Percentiles rank a stretch among this genome's conserved stretches.
phyloP scores from a whole-genome alignment of 2,113 vertebrate species.

The Labeo rohita region DNA sequence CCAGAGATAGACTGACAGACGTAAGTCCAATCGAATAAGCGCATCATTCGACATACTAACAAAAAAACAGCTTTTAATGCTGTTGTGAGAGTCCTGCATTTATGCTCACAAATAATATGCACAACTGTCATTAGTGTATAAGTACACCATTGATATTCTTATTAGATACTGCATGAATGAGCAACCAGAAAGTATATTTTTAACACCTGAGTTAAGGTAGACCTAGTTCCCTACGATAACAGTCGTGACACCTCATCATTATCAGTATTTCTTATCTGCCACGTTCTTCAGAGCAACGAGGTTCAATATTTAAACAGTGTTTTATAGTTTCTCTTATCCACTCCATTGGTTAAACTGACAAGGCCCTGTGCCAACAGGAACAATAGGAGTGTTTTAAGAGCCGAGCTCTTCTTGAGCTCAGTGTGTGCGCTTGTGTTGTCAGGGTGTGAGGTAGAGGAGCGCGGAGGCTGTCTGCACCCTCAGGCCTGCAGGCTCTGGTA shows the following conservation, averaged over 20 bases:
- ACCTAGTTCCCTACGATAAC: neutral
- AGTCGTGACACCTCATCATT: neutral
- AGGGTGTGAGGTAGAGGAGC: constrained; percentile 24
- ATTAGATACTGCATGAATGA: neutral
- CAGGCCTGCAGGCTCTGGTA: constrained; percentile 25
- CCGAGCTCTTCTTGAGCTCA: neutral
- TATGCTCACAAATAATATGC: neutral
- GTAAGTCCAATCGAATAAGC: constrained; percentile 78
- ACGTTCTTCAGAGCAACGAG: neutral
- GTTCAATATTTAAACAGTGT: constrained; percentile 26
- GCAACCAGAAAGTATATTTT: neutral
- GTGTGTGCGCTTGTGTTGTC: constrained; percentile 34
- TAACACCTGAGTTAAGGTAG: neutral
- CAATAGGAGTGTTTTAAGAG: constrained; percentile 33
- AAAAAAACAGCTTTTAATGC: neutral
- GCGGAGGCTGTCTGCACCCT: constrained; percentile 27
- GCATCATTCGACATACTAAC: neutral
- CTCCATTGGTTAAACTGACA: constrained; percentile 33
- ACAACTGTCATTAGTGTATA: neutral
- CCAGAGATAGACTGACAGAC: constrained; percentile 89
- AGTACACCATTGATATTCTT: neutral
- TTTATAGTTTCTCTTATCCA: constrained; percentile 37
- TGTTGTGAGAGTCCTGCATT: neutral
- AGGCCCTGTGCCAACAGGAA: constrained; percentile 29
- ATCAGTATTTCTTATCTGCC: constrained; percentile 25